Evolutionary conservation across 2,888 invertebrate genomes (phyloP).

Genomic region (Andrena haemorrhoa): DNA sequence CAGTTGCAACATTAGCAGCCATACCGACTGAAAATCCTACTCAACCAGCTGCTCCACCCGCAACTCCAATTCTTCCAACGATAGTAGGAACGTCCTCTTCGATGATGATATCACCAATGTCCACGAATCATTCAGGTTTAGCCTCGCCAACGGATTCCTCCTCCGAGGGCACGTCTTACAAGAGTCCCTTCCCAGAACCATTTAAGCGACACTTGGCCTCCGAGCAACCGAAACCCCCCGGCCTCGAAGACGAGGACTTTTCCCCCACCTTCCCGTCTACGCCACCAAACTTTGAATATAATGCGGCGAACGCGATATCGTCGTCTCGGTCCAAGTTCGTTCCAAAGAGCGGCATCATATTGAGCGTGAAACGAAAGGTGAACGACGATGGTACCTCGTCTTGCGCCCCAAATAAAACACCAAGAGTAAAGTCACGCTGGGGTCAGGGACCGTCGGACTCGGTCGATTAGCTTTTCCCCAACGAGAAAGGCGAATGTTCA

Average conservation of each 20-base stretch:
- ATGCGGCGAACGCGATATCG: conserved; percentile 47
- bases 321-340: conserved; percentile 68
- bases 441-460: conserved; percentile 80
- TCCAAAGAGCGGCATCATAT: conserved; percentile 79
- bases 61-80: conserved; percentile 22
- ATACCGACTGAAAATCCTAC: background rate
- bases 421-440: conserved; percentile 81
- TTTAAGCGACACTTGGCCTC: conserved; percentile 68
- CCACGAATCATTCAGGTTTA: conserved; percentile 12
- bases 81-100: conserved; percentile 7
- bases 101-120: conserved; percentile 16
- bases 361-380: conserved; percentile 79
- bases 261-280: conserved; percentile 73
- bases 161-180: conserved; percentile 34
- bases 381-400: conserved; percentile 66
- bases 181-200: conserved; percentile 43
- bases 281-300: conserved; percentile 56
- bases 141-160: conserved; percentile 8
- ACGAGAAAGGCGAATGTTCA: background rate
- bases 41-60: background rate
- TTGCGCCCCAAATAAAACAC: conserved; percentile 67
- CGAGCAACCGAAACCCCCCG: conserved; percentile 81
- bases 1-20: conserved; percentile 19
- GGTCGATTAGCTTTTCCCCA: conserved; percentile 2
- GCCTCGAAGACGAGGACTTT: conserved; percentile 80